Conservation (phyloP, 2,797 vertebrate species). For the Enteromius fasciolatus region DNA sequence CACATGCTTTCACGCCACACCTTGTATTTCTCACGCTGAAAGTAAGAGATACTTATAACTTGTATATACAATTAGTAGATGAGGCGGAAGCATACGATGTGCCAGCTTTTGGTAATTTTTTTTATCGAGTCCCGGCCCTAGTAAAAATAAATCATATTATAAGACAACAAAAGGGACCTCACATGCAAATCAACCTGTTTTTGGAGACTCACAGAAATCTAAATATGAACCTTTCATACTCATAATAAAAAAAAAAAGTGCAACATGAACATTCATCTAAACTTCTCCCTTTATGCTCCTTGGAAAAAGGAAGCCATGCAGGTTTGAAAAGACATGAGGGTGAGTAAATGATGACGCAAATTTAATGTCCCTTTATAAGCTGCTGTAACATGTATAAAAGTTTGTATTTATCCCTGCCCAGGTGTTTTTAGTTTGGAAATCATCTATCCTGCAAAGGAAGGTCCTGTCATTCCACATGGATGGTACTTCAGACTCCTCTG, state of each 20-base stretch:
- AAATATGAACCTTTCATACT: too few relatives aligned
- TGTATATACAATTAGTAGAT: too few relatives aligned
- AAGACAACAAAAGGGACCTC: too few relatives aligned
- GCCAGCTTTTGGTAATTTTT: too few relatives aligned
- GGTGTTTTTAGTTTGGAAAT: constrained; percentile 92
- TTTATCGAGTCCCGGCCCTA: too few relatives aligned
- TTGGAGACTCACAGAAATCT: too few relatives aligned
- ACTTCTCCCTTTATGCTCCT: not conserved
- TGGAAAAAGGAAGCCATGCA: not conserved
- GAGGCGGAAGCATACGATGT: too few relatives aligned
- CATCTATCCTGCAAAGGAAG: constrained; percentile 85
- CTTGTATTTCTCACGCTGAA: too few relatives aligned
- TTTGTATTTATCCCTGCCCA: constrained; percentile 58
- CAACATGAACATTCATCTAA: not conserved
- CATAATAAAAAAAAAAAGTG: not conserved
- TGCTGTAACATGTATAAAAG: not conserved
- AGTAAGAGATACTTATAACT: too few relatives aligned
- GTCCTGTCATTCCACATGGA: constrained; percentile 87
- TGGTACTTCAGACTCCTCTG: constrained; percentile 69
- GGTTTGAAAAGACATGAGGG: not conserved
- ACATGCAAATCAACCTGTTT: too few relatives aligned
- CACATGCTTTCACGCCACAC: too few relatives aligned
- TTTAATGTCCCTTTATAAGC: not conserved
- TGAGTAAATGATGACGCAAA: not conserved
- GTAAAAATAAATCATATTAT: too few relatives aligned